Base-by-base conservation (phyloP, 1,140 invertebrate genomes). In the Cepaea nemoralis region DNA sequence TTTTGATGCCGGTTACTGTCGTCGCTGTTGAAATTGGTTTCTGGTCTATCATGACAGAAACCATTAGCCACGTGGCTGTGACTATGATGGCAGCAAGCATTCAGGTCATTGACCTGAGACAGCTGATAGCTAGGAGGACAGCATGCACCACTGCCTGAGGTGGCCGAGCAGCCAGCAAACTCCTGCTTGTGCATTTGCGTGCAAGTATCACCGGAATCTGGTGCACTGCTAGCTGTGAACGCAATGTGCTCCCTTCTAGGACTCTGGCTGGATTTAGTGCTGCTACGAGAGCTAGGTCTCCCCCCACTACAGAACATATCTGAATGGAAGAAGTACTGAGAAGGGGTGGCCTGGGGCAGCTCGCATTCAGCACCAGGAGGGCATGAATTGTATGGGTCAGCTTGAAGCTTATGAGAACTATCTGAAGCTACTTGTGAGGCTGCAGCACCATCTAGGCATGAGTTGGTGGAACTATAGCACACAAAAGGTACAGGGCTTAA, bases 1-100 rank as follows among this genome's bases (percentile, higher is more conserved):
- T 88, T 88, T 77, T 89, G 86, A 66, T 85, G 81, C 19, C 79
- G 80, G 79, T 89, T 89, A 73, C 86, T 87, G 42, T 87, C 84
- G 70, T 88, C 86, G 69, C 85, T 85, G 71, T 85, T 86, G 79
- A 89, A 87, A 76, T 89, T 89, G 69, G 88, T 85, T 31, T 80
- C 83, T 12, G 81, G 67, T 16, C 79, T 81, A 1, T 79, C 80
- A 45, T 67, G 79, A 83, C 77, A 78, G 74, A 83, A 73, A 2
- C 82, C 82, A 81, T 83, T 81, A n/a, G 79, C 78, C 48, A 81
- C 77, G 45, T 79, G 77, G 5, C 37, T 66, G 50, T 66, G 77
- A 66, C 19, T 77, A 69, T 82, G 42, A 31, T 77, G 75, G 42
- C 48, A 77, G 59, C 48, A 77, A 0, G 39, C 59, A 66, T 77